Base-by-base conservation (phyloP, 2,797 vertebrate genomes). In the Hydrophis major region DNA sequence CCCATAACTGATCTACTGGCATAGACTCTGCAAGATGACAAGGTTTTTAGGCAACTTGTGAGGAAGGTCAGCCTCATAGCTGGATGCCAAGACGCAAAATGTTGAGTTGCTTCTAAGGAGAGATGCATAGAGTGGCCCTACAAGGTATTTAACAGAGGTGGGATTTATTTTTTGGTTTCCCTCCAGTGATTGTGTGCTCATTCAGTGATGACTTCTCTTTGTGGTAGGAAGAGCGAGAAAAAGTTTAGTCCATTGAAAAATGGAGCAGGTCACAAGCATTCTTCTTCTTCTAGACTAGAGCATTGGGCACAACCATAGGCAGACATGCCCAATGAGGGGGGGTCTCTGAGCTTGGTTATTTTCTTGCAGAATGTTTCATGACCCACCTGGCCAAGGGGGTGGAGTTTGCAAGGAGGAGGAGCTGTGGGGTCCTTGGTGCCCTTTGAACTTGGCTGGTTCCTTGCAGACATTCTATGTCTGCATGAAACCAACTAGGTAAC, bases 291-390 rank as follows among this genome's bases (percentile, higher is more conserved):
- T 90, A 53, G 50, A 53, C 94, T 78, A 87, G 89, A 0, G 0
- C 50, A 93, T 95, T 94, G 92, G 86, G 92, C 63, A 94, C 95
- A 89, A 94, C 94, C 95, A 93, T 92, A 94, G 93, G 87, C 78
- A 87, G 93, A 93, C 94, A 57, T 61, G 55, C 69, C 18, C 90
- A 96, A 89, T 94, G 4, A 13, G 61, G 61, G 4, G 27, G 1
- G 1, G 18, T 16, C 59, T 60, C 59, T 60, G 59, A 60, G 22
- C 59, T 10, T 25, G 59, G 22, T 60, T 22, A 7, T 60, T 25
- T 60, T 60, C 59, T 60, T 60, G 20, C 59, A 60, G 59, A 60
- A 50, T 20, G 22, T 60, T 60, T 60, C 59, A 60, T 60, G 22
- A 60, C 59, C 59, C 22, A 25, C 0, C 22, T 60, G 4, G 20